phyloP scores from a whole-genome alignment of 1,140 invertebrate species.

The Himalopsyche phryganea region DNA sequence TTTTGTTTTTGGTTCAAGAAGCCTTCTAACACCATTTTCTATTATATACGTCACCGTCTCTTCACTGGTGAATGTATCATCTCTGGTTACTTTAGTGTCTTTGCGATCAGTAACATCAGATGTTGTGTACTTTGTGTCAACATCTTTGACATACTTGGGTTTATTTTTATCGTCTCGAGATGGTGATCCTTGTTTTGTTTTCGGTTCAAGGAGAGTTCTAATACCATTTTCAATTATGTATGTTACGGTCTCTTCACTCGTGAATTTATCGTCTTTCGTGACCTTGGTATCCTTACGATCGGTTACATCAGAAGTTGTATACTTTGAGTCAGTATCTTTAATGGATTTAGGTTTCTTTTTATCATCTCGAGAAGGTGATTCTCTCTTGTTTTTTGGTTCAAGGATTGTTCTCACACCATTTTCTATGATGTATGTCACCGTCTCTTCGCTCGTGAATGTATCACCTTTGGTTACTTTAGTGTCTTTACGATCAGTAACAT shows the following conservation, averaged over 20 bases:
- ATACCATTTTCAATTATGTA: conserved; percentile 31
- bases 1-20: not conserved
- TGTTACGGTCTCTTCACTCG: conserved; percentile 3
- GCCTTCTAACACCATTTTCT: not conserved
- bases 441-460: not conserved
- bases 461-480: not conserved
- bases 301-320: not conserved
- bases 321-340: too few relatives aligned
- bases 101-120: not conserved
- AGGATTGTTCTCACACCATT: conserved; percentile 16
- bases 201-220: conserved; percentile 20
- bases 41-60: not conserved
- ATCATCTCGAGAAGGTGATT: not conserved
- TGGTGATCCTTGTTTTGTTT: conserved; percentile 1
- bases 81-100: not conserved
- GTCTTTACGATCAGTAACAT: not conserved
- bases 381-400: conserved; percentile 8
- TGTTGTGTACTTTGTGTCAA: not conserved
- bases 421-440: conserved; percentile 14
- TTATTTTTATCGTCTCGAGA: not conserved
- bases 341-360: not conserved
- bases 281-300: not conserved
- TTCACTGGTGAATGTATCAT: not conserved
- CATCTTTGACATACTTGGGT: not conserved
- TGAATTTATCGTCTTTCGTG: not conserved